Base-by-base conservation (phyloP, 2,888 invertebrate species). In the Cataglyphis cursor region DNA sequence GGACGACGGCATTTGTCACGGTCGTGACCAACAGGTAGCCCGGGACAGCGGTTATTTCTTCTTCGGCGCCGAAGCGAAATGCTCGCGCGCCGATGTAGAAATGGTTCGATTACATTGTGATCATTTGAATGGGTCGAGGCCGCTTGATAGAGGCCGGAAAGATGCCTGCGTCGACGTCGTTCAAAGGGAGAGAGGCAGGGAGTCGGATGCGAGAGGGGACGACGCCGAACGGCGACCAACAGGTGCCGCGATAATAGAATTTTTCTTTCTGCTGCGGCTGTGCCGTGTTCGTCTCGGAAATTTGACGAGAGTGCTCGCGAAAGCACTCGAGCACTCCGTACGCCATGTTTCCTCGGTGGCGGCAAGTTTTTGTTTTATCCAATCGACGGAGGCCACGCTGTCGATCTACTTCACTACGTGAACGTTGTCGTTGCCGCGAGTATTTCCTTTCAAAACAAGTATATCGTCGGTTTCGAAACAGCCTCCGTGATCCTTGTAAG, bases 211-310 rank as follows among this genome's bases (percentile, higher is more conserved):
- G 73, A 38, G 54, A 38, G 38, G 51, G 35, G 61, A 41, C 31
- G 62, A 24, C 48, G 57, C 51, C 59, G 64, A 38, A 65, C 31
- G 15, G 35, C 66, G 82, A 83, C 83, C 86, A 89, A 88, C 89
- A 89, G 89, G 88, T 89, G 85, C 81, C 54, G 41, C 62, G 76
- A 74, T 80, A 76, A 82, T 73, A 48, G 81, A 74, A 74, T 83
- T 86, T 84, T 81, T 76, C 70, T 62, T 83, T 59, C 28, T 61
- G 66, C 6, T 61, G 41, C 48, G 48, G 18, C 51, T 35, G 68
- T 44, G 41, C 44, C 8, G 31, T 48, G 31, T 48, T 66, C n/a
- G 44, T 44, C 62, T 48, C 70, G 61, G 31, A 81, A 38, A 83
- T 83, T 81, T 59, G 38, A 70, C 38, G 61, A 68, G 18, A 59